A percentile compares a stretch with the other conserved stretches of the same genome.
Conservation (phyloP, 1,140 invertebrate species). For the Hestina assimilis region DNA sequence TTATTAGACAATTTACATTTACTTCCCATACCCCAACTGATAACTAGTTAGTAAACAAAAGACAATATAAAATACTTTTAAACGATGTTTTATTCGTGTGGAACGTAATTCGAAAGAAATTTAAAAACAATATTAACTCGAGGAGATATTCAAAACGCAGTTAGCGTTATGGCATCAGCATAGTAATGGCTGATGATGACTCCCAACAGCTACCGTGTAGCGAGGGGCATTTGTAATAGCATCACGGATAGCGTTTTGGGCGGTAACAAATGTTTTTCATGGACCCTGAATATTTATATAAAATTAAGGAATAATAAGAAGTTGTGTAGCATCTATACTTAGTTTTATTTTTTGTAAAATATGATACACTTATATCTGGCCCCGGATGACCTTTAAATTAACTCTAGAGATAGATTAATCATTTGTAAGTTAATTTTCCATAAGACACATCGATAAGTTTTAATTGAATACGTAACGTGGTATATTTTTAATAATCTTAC, state of each 20-base stretch:
- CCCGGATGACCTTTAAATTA: too few relatives aligned
- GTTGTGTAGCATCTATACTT: too few relatives aligned
- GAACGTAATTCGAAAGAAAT: constrained; percentile 33
- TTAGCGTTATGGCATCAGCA: constrained; percentile 48
- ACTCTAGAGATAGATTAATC: too few relatives aligned
- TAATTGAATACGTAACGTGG: too few relatives aligned
- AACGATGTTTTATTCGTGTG: constrained; percentile 24
- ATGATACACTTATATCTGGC: too few relatives aligned
- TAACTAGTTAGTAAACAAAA: constrained; percentile 22
- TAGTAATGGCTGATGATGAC: constrained; percentile 55
- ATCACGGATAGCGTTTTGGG: constrained; percentile 55
- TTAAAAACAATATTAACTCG: constrained; percentile 48
- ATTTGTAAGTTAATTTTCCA: too few relatives aligned
- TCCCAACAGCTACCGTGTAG: constrained; percentile 56
- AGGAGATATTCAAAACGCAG: constrained; percentile 61
- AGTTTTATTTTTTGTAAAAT: too few relatives aligned
- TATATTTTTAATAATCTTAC: too few relatives aligned
- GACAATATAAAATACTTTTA: constrained; percentile 25
- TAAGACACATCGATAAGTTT: too few relatives aligned
- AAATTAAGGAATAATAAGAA: not conserved
- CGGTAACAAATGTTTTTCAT: constrained; percentile 45
- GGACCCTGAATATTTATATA: constrained; percentile 28
- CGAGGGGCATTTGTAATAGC: constrained; percentile 40
- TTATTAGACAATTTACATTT: not conserved
- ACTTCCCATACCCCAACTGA: not conserved